Percentiles rank a stretch among this genome's conserved stretches.
These are phyloP conservation scores for Procavia capensis DNA, from an alignment of 2,113 vertebrate species.

Conservation along the genomic window DNA sequence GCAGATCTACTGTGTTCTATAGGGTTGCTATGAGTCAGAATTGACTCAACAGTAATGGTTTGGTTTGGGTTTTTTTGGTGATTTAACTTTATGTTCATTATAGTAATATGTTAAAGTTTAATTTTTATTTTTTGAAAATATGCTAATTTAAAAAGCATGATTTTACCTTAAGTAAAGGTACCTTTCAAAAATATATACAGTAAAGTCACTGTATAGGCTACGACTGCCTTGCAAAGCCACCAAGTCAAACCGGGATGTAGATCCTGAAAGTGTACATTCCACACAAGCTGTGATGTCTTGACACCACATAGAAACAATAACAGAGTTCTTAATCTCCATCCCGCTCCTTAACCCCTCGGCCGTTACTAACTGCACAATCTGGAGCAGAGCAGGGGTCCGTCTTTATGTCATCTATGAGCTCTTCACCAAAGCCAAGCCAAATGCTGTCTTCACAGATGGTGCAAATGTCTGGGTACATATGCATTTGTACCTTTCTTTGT, in stretches of 20 bases:
- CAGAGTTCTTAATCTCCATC: neutral
- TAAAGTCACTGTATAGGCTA: neutral
- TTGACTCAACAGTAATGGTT: no score
- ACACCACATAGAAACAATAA: neutral
- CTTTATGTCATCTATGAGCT: neutral
- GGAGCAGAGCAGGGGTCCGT: neutral
- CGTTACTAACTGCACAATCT: neutral
- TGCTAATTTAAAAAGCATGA: neutral
- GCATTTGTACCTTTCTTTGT: neutral
- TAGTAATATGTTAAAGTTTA: neutral
- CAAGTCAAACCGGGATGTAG: neutral
- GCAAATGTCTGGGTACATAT: neutral
- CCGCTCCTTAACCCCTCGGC: fast-evolving
- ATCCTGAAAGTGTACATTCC: neutral
- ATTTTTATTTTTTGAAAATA: neutral
- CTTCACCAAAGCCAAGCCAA: no score
- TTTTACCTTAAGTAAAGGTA: neutral
- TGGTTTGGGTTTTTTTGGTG: neutral
- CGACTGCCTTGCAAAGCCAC: neutral
- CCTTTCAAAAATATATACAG: neutral
- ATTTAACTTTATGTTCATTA: neutral
- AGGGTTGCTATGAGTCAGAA: no score
- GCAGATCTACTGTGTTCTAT: no score
- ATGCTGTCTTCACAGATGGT: neutral
- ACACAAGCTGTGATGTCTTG: neutral